A percentile compares a stretch with the other conserved stretches of the same genome.
These are phyloP conservation scores for Silurus glanis DNA, from an alignment of 2,113 vertebrate genomes.

Conservation along the genomic window DNA sequence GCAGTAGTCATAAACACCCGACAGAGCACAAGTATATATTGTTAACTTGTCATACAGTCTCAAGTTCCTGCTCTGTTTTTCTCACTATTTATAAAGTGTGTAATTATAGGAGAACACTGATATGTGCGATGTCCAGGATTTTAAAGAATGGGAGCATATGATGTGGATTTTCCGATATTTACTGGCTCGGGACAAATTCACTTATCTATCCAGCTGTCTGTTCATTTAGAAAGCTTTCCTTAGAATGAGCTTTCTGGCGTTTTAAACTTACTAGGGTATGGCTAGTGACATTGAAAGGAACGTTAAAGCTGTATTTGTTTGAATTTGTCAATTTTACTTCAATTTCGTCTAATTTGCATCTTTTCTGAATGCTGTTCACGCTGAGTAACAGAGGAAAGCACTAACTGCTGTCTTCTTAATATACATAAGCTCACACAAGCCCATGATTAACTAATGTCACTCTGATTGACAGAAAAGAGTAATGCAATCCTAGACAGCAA, in stretches of 20 bases:
- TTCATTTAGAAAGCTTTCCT: neutral
- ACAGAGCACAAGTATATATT: neutral
- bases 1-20: neutral
- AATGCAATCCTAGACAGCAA: neutral
- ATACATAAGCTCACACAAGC: neutral
- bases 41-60: neutral
- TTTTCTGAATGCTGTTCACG: neutral
- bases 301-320: neutral
- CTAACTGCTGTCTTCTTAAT: neutral
- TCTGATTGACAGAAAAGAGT: neutral
- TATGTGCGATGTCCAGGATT: neutral
- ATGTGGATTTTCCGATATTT: neutral
- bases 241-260: neutral
- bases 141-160: neutral
- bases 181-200: neutral
- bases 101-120: neutral
- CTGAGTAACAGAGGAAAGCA: neutral
- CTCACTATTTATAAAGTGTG: neutral
- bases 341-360: neutral
- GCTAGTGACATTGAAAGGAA: neutral
- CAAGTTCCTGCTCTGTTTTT: neutral
- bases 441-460: neutral
- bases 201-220: neutral
- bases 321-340: neutral
- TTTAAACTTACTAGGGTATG: neutral